Percentiles rank a stretch among this genome's conserved stretches.
phyloP scores from a whole-genome alignment of 2,113 vertebrate species.

The Notechis scutatus region DNA sequence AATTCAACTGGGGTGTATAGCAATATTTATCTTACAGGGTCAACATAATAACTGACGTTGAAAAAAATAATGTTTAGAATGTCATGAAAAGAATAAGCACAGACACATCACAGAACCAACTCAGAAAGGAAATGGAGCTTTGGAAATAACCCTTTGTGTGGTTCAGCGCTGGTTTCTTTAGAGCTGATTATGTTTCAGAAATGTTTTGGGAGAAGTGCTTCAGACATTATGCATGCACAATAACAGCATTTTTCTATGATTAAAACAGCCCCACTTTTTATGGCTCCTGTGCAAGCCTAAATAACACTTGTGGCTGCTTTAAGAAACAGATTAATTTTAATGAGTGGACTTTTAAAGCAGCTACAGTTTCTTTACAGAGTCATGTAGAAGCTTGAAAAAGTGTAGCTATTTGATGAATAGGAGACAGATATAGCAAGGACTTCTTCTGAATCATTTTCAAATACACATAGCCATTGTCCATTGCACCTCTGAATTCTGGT shows the following conservation, averaged over 20 bases:
- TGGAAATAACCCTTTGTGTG: background rate
- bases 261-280: background rate
- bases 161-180: background rate
- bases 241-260: background rate
- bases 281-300: background rate
- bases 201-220: background rate
- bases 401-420: background rate
- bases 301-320: background rate
- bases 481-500: background rate
- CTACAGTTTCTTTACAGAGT: background rate
- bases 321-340: background rate
- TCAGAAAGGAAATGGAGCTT: background rate
- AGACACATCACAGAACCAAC: background rate
- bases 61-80: background rate
- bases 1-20: background rate
- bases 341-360: background rate
- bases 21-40: background rate
- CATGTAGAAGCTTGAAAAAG: background rate
- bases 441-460: background rate
- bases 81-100: background rate
- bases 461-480: background rate
- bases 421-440: background rate
- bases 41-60: background rate
- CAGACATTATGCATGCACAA: background rate
- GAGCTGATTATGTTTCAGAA: background rate